Base-by-base conservation (phyloP, 2,888 invertebrate genomes). In the Dorcus parallelipipedus region DNA sequence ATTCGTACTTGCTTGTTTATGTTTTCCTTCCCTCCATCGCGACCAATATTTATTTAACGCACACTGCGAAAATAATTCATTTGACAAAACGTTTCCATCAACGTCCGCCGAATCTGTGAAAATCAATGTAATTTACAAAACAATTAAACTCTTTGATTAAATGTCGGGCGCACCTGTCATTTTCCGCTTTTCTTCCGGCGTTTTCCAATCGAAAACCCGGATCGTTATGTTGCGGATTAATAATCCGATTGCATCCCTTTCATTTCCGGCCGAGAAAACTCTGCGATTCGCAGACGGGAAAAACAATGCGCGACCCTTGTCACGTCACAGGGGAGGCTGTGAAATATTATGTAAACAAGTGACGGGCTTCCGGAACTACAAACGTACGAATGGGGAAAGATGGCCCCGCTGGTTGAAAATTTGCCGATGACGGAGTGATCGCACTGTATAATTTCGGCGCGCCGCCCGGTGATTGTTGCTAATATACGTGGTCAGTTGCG, bases 341-440 rank as follows among this genome's bases (percentile, higher is more conserved):
- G 61, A 64, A 63, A 63, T 63, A 63, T 63, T 61, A 58, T 60
- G 61, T 58, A 61, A 63, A 61, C 63, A 64, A 55, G 61, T 61
- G 63, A 63, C 60, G 52, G 50, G 58, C 45, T 33, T 33, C 26
- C 26, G 26, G 26, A 33, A 33, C 26, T 33, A 6, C 26, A 7
- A 3, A 26, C 26, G 26, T 33, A 33, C 6, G 26, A 6, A 33
- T 33, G 3, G 26, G 26, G 26, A 33, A 33, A 33, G 26, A 33
- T 33, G 14, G 14, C 14, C 14, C 14, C 14, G 14, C 1, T 14
- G 26, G 26, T 1, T 2, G 26, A 33, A 33, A 33, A 33, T 5
- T 33, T 33, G 26, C 26, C 26, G 6, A 33, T 6, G 26, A 33
- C 26, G 26, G 26, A 7, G 3, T 33, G 26, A 33, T 33, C 26